phyloP scores from a whole-genome alignment of 2,113 vertebrate genomes.

The Psammodynastes pulverulentus region DNA sequence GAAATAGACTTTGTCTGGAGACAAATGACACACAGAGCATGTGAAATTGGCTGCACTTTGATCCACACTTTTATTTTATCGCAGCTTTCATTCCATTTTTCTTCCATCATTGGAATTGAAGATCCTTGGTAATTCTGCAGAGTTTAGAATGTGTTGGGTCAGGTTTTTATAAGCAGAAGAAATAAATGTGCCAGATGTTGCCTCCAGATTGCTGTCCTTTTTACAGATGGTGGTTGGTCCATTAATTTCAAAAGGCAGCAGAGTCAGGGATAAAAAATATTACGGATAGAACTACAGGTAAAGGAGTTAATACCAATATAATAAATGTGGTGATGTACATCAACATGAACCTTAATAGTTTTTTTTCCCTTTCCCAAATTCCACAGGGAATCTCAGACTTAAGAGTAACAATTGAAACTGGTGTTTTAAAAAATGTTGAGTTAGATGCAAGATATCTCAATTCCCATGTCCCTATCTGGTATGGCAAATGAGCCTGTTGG shows the following conservation, averaged over 20 bases:
- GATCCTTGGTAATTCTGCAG: slow-evolving; percentile 15
- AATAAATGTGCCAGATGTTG: slow-evolving; percentile 3
- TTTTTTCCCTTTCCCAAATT: not conserved
- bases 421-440: not conserved
- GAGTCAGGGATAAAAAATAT: not conserved
- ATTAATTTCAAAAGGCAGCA: not conserved
- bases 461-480: not conserved
- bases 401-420: not conserved
- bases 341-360: not conserved
- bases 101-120: slow-evolving; percentile 4
- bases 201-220: not conserved
- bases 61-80: slow-evolving; percentile 6
- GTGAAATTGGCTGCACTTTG: not conserved
- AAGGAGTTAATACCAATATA: not conserved
- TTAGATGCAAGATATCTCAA: not conserved
- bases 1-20: not conserved
- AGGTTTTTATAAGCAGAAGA: not conserved
- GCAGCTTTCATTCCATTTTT: not conserved
- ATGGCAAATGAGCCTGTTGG: not conserved
- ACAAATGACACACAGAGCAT: not conserved
- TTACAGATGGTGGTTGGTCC: not conserved
- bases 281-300: not conserved
- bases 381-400: not conserved
- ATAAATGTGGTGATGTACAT: not conserved
- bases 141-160: slow-evolving; percentile 10